A percentile compares a stretch with the other conserved stretches of the same genome.
These are phyloP conservation scores for Nemotelus nigrinus DNA, from an alignment of 2,888 invertebrate genomes.

Conservation along the genomic window DNA sequence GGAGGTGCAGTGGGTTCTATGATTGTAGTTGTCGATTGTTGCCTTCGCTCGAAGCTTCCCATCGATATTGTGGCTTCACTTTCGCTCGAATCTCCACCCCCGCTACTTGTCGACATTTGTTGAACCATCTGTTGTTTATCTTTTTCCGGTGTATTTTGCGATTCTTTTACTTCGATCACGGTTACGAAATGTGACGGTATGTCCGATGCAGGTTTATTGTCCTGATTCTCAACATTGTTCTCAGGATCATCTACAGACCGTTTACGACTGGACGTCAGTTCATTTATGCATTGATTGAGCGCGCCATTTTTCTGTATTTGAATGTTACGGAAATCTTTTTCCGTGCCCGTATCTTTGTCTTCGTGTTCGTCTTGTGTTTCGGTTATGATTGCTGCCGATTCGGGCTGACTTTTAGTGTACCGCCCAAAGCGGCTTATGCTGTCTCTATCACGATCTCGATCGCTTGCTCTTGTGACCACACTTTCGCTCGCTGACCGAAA, in stretches of 20 bases:
- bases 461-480: slow-evolving; percentile 38
- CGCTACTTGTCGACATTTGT: slow-evolving; percentile 39
- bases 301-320: slow-evolving; percentile 62
- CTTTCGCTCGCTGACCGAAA: slow-evolving; percentile 46
- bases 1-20: slow-evolving; percentile 62
- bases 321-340: slow-evolving; percentile 59
- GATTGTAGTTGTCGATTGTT: slow-evolving; percentile 50
- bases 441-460: slow-evolving; percentile 46
- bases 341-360: slow-evolving; percentile 62
- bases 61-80: slow-evolving; percentile 49
- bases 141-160: slow-evolving; percentile 65
- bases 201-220: slow-evolving; percentile 52
- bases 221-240: slow-evolving; percentile 46
- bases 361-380: slow-evolving; percentile 56
- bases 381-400: slow-evolving; percentile 47
- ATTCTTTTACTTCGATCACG: slow-evolving; percentile 88
- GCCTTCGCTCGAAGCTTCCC: slow-evolving; percentile 59
- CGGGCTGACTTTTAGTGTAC: slow-evolving; percentile 39
- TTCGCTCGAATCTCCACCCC: slow-evolving; percentile 50
- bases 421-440: slow-evolving; percentile 43
- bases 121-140: slow-evolving; percentile 52
- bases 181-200: slow-evolving; percentile 76
- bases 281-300: slow-evolving; percentile 74
- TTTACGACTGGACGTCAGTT: slow-evolving; percentile 71
- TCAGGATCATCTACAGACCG: slow-evolving; percentile 67